Base-by-base conservation (phyloP, 2,888 invertebrate genomes). In the Slavum lentiscoides region DNA sequence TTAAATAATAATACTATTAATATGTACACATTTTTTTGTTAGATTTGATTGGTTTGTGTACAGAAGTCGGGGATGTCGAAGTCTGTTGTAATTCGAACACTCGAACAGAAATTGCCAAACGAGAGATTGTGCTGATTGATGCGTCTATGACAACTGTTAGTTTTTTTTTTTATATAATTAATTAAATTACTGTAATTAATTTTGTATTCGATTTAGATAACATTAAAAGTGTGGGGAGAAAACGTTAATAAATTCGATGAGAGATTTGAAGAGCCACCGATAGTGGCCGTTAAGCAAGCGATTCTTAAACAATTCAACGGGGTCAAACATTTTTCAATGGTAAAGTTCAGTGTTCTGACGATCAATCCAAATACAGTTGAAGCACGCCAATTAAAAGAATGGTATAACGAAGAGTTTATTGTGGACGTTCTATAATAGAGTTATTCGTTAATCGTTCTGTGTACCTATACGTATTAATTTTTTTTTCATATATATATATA, bases 41-140 rank as follows among this genome's bases (percentile, higher is more conserved):
- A 80, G 80, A 80, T 72, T 80, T 80, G 53, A 58, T 80, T 43
- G 80, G 80, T 23, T 64, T 80, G 8, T 80, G 80, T 21, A 58
- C 72, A 23, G 23, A 72, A 23, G 2, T 80, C 9, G 19, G 70
- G 17, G 70, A 80, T 72, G 30, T 80, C 9, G 80, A 80, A 80
- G 72, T 66, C 9, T 80, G 80, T 39, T 21, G 62, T 23, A 64
- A 70, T 13, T 23, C 66, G n/a, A 66, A 0, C 9, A 2, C 49
- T 39, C 11, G 6, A 64, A 80, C 55, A 4, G 80, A 80, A 64
- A 30, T 64, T 55, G 55, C 64, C 19, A 80, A 80, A 80, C 64
- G 80, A 55, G 80, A 80, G 9, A 64, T 80, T 39, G 5, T 66
- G 58, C 11, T 80, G n/a, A 80, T 80, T 5, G 80, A 80, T 58